Evolutionary conservation across 2,888 invertebrate species (phyloP), one percentile per base, ranked within the genome.

Genomic region (Cyrtodaria siliqua): DNA sequence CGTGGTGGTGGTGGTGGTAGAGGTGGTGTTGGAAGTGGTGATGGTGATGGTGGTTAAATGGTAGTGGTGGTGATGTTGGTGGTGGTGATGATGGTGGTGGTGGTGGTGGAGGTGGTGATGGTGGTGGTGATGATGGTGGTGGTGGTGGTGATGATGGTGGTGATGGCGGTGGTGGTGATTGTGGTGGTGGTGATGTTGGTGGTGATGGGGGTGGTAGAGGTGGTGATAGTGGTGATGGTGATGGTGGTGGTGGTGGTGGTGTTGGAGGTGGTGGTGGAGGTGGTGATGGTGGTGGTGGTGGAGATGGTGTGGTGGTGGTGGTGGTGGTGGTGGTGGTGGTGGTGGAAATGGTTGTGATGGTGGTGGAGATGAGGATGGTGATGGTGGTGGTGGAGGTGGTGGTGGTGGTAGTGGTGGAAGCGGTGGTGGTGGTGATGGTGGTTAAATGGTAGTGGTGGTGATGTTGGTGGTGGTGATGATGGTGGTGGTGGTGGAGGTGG

Each of bases 181-280:
- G 40, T 8, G 40, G 52, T 3, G 16, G 27, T 1, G 52, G 52
- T 2, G 16, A 24, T 8, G 52, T 20, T 52, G 9, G 52, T 52
- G 52, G 52, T 20, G 16, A 3, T 14, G 23, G 18, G n/a, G 20
- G 56, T 20, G 56, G 56, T 20, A 40, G 56, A 2, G 38, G 40
- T 1, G 23, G 40, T 20, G 56, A 38, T 26, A 26, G 57, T 42
- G 57, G 57, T 24, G 23, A 20, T 26, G 14, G 26, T n/a, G 44
- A 44, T 9, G 56, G 59, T 1, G n/a, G 38, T n/a, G 38, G 26
- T 12, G 59, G 57, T 9, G 57, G 67, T 18, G 23, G 20, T 42
- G 29, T 9, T 23, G 44, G 16, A 2, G 29, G 40, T 27, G 47
- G 18, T 26, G 12, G 14, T n/a, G 47, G 33, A 16, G 18, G 29